Conservation (phyloP, 2,797 vertebrate species). For the Trichosurus vulpecula region DNA sequence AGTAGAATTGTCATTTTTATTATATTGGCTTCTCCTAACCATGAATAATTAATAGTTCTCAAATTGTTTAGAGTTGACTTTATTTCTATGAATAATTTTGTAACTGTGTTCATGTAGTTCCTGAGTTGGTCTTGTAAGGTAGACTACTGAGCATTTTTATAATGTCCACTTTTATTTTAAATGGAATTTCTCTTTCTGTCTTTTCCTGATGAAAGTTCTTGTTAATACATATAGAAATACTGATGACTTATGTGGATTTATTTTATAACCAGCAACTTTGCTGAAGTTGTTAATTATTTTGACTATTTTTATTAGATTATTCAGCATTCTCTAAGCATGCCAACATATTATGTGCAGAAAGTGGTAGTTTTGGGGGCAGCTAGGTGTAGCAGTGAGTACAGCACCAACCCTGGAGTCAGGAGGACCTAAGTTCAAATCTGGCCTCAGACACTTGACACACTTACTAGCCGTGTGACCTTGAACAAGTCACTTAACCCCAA, state of each 20-base stretch:
- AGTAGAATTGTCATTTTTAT: not conserved
- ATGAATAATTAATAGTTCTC: not conserved
- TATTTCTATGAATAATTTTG: not conserved
- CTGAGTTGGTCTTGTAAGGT: not conserved
- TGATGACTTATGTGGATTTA: not conserved
- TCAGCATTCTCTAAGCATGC: not conserved
- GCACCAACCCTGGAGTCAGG: no score
- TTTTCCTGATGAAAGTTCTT: not conserved
- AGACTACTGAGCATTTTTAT: not conserved
- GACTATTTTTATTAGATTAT: not conserved
- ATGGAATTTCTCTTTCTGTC: not conserved
- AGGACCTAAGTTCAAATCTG: no score
- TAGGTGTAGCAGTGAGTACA: no score
- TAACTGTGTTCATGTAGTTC: not conserved
- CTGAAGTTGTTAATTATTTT: not conserved
- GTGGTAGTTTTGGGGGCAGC: no score
- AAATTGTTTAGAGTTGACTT: not conserved
- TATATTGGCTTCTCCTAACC: not conserved
- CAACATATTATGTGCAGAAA: not conserved
- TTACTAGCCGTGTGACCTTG: no score
- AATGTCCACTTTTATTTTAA: not conserved
- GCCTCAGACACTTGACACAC: no score
- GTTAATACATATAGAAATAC: not conserved
- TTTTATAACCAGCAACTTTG: not conserved
- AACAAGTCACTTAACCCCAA: no score